Base-by-base conservation (phyloP, 2,888 invertebrate species). In the Ephialtes manifestator region DNA sequence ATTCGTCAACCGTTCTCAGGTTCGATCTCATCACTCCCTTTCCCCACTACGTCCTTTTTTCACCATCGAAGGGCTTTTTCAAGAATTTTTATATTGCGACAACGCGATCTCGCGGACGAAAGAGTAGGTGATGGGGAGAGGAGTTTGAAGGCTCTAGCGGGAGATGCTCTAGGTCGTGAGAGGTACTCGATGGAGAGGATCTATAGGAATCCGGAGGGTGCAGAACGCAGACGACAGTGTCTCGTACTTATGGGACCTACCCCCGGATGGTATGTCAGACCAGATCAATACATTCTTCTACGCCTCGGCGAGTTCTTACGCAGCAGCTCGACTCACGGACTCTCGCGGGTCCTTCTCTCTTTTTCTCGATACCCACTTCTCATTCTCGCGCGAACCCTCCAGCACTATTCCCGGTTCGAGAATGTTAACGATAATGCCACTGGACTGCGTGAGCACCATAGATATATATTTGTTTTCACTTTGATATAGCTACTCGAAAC, bases 251-350 rank as follows among this genome's bases (percentile, higher is more conserved):
- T 91, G 88, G 89, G 89, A 89, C 90, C 90, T 89, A 90, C 90
- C 89, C 90, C 89, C 90, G 90, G 89, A 91, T 91, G 91, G 90
- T 89, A 92, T 92, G 92, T 93, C 92, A 92, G 89, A 74, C 87
- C 90, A 91, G 91, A 93, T 93, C 93, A 92, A 93, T 93, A 93
- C 92, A 93, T 93, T 93, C 93, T 92, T 93, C 90, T 91, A 90
- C 92, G 92, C 89, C 90, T 92, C 92, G 90, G 87, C 89, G 90
- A 92, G 90, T 91, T 91, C 89, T 89, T 90, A 88, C 90, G 90
- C 89, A 89, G 89, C 89, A 89, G 88, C 87, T 85, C 88, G 87
- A 79, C 88, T 88, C 88, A 87, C 87, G 74, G 79, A 77, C 58
- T 79, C 24, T 72, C 39, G 10, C 43, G 35, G 67, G 13, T 78